Evolutionary conservation across 2,113 vertebrate species (phyloP), one percentile per base, ranked within the genome.

Genomic region (Platichthys stellatus): DNA sequence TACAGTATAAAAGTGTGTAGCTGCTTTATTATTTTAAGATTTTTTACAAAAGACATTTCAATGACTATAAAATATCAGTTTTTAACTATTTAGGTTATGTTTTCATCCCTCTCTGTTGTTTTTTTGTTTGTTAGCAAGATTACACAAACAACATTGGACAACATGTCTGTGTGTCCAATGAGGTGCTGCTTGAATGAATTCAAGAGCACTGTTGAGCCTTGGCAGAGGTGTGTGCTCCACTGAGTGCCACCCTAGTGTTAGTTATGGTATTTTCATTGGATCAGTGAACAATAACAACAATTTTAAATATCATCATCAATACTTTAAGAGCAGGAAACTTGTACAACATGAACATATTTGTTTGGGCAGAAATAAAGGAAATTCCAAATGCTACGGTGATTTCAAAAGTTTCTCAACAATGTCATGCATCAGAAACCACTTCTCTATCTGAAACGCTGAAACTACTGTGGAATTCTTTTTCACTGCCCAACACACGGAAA

Each of bases 261-360:
- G 64, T 77, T 57, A 26, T n/a, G 17, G 20, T 66, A 69, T 83
- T 81, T 69, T 31, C 24, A 47, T 35, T 12, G 23, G n/a, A 78
- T 67, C 47, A 62, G 11, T n/a, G 13, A 15, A 69, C 65, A 80
- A 78, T 59, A 56, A 69, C 14, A 70, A 76, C 72, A 45, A 72
- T 57, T 51, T 61, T 15, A 40, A 63, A 79, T 61, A 79, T 45
- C 66, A 66, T 21, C 47, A 76, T 51, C 28, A 31, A 78, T 57
- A 31, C 59, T 80, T 89, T 75, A 79, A 86, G 84, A 83, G 74
- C 82, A 71, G 74, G 76, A 83, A 74, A 86, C 74, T 66, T 74
- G 58, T 67, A 54, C 51, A 54, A n/a, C 14, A n/a, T 28, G 54
- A 77, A 75, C 57, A 64, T 21, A 63, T 63, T 28, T 47, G 61